These are phyloP conservation scores for Mormyrus iriodes DNA, from an alignment of 2,113 vertebrate species.

Conservation along the genomic window DNA sequence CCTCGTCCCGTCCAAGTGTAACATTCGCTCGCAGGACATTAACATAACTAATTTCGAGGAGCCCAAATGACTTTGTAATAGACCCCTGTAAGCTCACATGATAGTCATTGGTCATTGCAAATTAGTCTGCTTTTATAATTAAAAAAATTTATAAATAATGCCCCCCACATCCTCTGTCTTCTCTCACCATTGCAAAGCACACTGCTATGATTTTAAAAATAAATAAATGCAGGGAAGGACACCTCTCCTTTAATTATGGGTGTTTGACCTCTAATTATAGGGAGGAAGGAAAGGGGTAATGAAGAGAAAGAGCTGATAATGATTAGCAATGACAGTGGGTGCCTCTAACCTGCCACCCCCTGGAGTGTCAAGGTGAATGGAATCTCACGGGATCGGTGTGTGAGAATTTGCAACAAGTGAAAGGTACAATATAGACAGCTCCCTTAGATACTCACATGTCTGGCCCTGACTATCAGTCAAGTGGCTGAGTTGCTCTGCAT, in stretches of 20 bases:
- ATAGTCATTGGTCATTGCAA: conserved; percentile 99
- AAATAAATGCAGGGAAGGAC: conserved; percentile 54
- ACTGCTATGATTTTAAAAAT: background rate
- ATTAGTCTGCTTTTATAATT: conserved; percentile 99
- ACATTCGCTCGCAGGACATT: conserved; percentile 99
- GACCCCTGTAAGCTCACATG: conserved; percentile 93
- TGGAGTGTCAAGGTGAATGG: conserved; percentile 95
- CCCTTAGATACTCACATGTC: background rate
- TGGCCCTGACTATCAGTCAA: conserved; percentile 37
- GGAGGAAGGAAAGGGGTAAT: conserved; percentile 70
- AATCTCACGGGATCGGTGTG: conserved; percentile 88
- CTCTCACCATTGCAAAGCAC: conserved; percentile 62
- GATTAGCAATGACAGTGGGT: background rate
- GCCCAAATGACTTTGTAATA: conserved; percentile 99
- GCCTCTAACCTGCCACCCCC: conserved; percentile 63
- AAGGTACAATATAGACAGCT: background rate
- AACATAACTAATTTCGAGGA: conserved; percentile 99
- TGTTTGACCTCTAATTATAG: conserved; percentile 99
- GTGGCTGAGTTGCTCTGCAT: background rate
- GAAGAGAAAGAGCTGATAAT: conserved; percentile 68
- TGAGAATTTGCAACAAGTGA: conserved; percentile 57
- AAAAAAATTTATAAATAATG: conserved; percentile 69
- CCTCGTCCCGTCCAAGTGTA: conserved; percentile 99
- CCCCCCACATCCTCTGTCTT: conserved; percentile 46
- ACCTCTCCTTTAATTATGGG: conserved; percentile 96